These are phyloP conservation scores for Hesperia comma DNA, from an alignment of 2,888 invertebrate genomes.

Conservation along the genomic window DNA sequence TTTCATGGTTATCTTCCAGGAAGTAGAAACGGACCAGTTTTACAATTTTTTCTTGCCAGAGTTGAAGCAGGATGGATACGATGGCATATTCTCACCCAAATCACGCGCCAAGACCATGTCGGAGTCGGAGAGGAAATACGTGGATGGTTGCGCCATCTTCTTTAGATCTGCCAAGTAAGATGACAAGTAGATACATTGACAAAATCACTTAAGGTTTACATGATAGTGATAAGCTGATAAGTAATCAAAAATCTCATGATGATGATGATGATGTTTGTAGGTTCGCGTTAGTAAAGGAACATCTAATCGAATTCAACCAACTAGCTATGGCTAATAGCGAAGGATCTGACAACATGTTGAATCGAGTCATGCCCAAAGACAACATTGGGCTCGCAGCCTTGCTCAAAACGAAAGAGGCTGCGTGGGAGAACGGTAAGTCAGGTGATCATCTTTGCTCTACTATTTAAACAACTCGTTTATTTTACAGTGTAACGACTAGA, in stretches of 20 bases:
- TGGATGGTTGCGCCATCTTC: conserved; percentile 99
- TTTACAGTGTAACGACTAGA: not conserved
- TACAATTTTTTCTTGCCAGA: conserved; percentile 98
- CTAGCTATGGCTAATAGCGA: conserved; percentile 99
- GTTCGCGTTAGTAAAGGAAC: conserved; percentile 97
- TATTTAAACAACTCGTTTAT: not conserved
- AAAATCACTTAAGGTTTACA: not conserved
- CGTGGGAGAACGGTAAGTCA: conserved; percentile 93
- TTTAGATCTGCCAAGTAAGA: conserved; percentile 95
- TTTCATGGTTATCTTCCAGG: conserved; percentile 81
- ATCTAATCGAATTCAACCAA: conserved; percentile 99
- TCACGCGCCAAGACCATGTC: conserved; percentile 99
- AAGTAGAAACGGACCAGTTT: conserved; percentile 99
- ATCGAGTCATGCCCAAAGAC: conserved; percentile 99
- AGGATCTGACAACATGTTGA: conserved; percentile 98
- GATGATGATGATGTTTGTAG: conserved; percentile 76
- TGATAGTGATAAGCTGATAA: not conserved
- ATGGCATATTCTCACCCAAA: conserved; percentile 99
- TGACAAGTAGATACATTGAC: not conserved
- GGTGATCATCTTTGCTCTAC: conserved; percentile 22
- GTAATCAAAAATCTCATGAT: not conserved
- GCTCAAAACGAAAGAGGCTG: conserved; percentile 96
- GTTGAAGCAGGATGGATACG: conserved; percentile 94
- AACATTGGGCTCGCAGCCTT: conserved; percentile 99
- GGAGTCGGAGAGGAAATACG: conserved; percentile 97